phyloP scores from a whole-genome alignment of 2,797 vertebrate species.

The Phoeniculus purpureus region DNA sequence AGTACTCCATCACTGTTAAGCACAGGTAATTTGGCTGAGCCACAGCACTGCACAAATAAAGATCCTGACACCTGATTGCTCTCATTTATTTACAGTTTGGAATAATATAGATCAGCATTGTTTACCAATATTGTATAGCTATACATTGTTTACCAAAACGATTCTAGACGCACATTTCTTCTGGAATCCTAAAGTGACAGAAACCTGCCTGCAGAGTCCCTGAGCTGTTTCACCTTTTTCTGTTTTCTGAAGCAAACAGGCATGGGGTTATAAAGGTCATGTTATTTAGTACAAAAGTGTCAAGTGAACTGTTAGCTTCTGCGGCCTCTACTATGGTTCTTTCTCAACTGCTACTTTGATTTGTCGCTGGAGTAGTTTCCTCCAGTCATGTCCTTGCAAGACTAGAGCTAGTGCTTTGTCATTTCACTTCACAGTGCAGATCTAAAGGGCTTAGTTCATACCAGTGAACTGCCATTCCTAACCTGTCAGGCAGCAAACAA shows the following conservation, averaged over 20 bases:
- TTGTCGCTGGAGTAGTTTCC: constrained; percentile 5
- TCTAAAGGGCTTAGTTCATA: neutral
- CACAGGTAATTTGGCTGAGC: neutral
- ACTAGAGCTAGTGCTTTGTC: neutral
- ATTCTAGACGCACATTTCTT: neutral
- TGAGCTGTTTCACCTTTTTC: neutral
- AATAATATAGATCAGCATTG: neutral
- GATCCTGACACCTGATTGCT: neutral
- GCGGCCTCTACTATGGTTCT: neutral
- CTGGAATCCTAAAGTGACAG: neutral
- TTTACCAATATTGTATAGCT: neutral
- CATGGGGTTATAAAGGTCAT: neutral
- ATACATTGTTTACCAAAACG: neutral
- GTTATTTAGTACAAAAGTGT: constrained; percentile 23
- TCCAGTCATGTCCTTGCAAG: neutral
- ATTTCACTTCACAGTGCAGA: neutral
- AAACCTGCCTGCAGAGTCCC: neutral
- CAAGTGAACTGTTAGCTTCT: constrained; percentile 3
- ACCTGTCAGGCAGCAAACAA: constrained; percentile 30
- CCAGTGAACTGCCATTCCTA: neutral
- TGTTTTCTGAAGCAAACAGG: neutral
- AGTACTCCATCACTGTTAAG: neutral
- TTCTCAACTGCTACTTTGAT: neutral
- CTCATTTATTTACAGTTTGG: neutral
- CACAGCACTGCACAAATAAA: neutral